These are phyloP conservation scores for Pteropus alecto DNA, from an alignment of 2,113 vertebrate genomes.

Conservation along the genomic window DNA sequence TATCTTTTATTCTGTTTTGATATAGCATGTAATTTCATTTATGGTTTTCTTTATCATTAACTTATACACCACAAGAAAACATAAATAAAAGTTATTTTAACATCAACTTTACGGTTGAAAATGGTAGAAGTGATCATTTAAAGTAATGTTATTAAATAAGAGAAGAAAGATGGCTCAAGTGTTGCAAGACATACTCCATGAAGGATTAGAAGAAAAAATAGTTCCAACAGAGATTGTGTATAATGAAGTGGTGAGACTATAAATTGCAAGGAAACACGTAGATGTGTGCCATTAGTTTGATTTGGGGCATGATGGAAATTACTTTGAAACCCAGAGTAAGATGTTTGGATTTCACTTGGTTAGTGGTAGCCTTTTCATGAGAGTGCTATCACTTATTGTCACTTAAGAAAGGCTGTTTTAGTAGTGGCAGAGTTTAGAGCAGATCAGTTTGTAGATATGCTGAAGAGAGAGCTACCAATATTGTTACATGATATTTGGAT, in stretches of 20 bases:
- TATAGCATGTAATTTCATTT: conserved; percentile 33
- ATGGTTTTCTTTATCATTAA: conserved; percentile 33
- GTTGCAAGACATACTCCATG: neutral
- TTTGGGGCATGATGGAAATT: neutral
- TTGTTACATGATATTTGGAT: neutral
- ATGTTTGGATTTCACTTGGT: neutral
- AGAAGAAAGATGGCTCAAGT: neutral
- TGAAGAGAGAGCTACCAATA: neutral
- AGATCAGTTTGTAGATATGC: neutral
- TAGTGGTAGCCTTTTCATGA: neutral
- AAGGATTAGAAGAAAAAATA: neutral
- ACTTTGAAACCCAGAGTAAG: neutral
- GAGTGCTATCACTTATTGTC: neutral
- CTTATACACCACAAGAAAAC: neutral
- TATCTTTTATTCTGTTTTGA: conserved; percentile 41
- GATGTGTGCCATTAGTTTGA: neutral
- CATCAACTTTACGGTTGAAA: neutral
- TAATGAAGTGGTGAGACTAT: neutral
- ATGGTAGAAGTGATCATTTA: conserved; percentile 16
- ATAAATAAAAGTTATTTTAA: neutral
- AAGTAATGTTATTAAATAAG: conserved; percentile 34
- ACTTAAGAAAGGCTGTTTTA: neutral
- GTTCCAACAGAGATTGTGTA: neutral
- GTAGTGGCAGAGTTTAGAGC: neutral
- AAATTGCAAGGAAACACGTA: neutral